Percentiles rank a stretch among this genome's conserved stretches.
phyloP scores from a whole-genome alignment of 2,888 invertebrate genomes.

The Lithophane semibrunnea region DNA sequence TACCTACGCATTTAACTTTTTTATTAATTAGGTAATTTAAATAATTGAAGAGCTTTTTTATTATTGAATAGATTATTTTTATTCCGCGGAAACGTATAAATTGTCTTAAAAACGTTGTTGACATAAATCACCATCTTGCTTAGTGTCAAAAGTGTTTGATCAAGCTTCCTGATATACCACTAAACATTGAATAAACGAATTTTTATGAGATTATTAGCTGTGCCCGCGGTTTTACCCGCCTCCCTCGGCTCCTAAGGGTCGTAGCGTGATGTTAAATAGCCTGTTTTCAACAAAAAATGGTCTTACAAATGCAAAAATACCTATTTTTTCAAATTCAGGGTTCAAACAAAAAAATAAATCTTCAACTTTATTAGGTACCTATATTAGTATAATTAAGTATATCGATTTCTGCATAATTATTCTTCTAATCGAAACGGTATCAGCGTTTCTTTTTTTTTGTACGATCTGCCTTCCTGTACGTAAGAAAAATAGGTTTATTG shows the following conservation, averaged over 20 bases:
- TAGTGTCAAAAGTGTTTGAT: slow-evolving; percentile 9
- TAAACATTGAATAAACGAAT: neutral
- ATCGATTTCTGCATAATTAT: neutral
- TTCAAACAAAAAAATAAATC: no score
- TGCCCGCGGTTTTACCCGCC: no score
- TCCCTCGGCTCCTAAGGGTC: no score
- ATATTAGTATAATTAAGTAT: no score
- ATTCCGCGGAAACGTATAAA: neutral
- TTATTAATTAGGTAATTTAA: neutral
- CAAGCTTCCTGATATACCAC: neutral
- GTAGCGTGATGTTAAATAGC: no score
- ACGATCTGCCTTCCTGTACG: neutral
- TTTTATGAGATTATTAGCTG: neutral
- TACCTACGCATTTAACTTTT: slow-evolving; percentile 17
- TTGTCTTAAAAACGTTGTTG: neutral
- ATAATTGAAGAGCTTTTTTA: neutral
- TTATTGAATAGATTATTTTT: slow-evolving; percentile 24
- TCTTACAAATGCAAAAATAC: no score
- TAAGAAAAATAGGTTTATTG: no score
- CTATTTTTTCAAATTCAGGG: no score
- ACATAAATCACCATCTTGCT: neutral
- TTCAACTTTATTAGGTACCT: no score
- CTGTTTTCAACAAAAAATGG: no score
- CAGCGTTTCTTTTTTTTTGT: neutral
- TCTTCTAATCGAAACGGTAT: neutral